A percentile compares a stretch with the other conserved stretches of the same genome.
Evolutionary conservation across 64 coral and sea anemone species (phyloP).

Genomic region (Montipora sp.): DNA sequence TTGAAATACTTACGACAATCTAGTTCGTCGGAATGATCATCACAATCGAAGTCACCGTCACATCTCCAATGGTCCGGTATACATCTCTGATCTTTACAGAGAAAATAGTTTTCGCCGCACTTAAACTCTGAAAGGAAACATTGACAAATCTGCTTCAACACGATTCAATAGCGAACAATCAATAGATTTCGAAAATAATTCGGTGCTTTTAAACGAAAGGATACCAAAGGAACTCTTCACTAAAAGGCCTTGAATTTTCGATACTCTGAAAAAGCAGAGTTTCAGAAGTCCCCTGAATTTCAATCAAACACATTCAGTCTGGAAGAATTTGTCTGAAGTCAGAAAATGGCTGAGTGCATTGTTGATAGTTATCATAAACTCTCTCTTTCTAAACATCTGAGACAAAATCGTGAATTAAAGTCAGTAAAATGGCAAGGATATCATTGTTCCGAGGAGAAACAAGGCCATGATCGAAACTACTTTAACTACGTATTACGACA

Average conservation of each 20-base stretch:
- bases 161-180: not conserved
- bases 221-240: not conserved
- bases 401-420: conserved; percentile 15
- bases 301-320: not conserved
- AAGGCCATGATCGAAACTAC: conserved; percentile 4
- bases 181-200: not conserved
- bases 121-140: conserved; percentile 26
- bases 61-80: conserved; percentile 72
- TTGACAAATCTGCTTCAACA: not conserved
- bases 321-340: too few species aligned
- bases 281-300: not conserved
- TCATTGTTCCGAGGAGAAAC: not conserved
- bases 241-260: not conserved
- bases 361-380: not conserved
- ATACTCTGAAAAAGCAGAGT: not conserved
- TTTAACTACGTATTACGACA: not conserved
- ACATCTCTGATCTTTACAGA: conserved; percentile 70
- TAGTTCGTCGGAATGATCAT: conserved; percentile 67
- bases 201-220: not conserved
- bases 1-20: conserved; percentile 76
- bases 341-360: not conserved
- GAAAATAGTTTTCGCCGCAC: conserved; percentile 40
- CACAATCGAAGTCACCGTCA: conserved; percentile 77
- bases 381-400: not conserved
- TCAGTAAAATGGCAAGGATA: not conserved